Base-by-base conservation (phyloP, 2,797 vertebrate genomes). In the Anguilla obscura region DNA sequence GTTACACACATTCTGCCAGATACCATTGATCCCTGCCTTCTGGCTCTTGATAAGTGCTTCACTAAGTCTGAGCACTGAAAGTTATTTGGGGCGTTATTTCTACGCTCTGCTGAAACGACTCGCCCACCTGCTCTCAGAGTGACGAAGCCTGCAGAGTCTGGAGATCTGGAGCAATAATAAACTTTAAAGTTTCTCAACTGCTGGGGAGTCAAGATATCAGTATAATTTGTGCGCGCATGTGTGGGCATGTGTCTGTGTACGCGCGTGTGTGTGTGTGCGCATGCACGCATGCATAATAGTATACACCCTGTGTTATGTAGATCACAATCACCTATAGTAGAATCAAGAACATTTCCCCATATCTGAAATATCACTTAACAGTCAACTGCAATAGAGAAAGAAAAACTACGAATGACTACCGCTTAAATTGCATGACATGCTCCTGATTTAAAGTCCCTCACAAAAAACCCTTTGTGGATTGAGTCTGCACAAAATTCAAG, bases 41-140 rank as follows among this genome's bases (percentile, higher is more conserved):
- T 36, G 86, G 45, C 80, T 36, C 58, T 52, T 16, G 40, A 14
- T 87, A 87, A 87, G 86, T 87, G 60, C 50, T 69, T 84, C 86
- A 87, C n/a, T 50, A 87, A 40, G 16, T 84, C 79, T 66, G 14
- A 24, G 0, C 5, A 10, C 58, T 18, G 45, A 36, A 66, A 84
- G 50, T 33, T 58, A 56, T 76, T 87, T 40, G 0, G 33, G n/a
- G 36, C n/a, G 14, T 66, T 69, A 21, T 9, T 36, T 54, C 80
- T 84, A 24, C 1, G 52, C 56, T 50, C 79, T 36, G 12, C 56
- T 27, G 27, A 83, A 87, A 87, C 18, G 3, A 84, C 79, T 84
- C n/a, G 58, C 58, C 80, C 27, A n/a, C 58, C 86, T 48, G 33
- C 16, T 33, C 54, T 40, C 30, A 12, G 54, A 58, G 54, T 7